Base-by-base conservation (phyloP, 2,797 vertebrate species). In the Eremophila alpestris region DNA sequence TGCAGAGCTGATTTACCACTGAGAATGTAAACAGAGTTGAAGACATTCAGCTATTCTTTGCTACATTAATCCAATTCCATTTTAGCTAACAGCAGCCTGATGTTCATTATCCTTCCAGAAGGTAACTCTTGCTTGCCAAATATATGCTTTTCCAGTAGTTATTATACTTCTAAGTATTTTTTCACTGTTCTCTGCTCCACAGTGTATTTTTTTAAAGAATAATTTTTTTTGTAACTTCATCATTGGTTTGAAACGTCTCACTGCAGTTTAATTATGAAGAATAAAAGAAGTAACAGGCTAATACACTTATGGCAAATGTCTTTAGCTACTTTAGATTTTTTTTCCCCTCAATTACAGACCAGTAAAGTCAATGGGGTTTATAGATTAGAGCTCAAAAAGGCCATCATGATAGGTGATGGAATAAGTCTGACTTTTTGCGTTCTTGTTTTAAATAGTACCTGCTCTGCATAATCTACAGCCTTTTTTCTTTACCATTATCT, bases 41-140 rank as follows among this genome's bases (percentile, higher is more conserved):
- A 90, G 70, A 92, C 14, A 68, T 59, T 68, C 58, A 58, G 81
- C 45, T 74, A 46, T 67, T 49, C 20, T 89, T 74, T 79, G 41
- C 43, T 83, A 76, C 48, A 56, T 65, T 83, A 91, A 92, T 91
- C 46, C 67, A 90, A 90, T 76, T 92, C 77, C 41, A 69, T 81
- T 93, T 83, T 83, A 88, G 40, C 79, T 76, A 83, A 93, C 40
- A 87, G 65, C 40, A 91, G 65, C 22, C 73, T 91, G 49, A 55
- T 73, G 73, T 56, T 87, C 74, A 63, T 95, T 94, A 86, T 69
- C 55, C 22, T 83, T 55, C 63, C 51, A 83, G 74, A 94, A 91
- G 38, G 56, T 27, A 92, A 56, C 18, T 7, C 14, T 83, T 88
- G 19, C 62, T 92, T 90, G 55, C 65, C 84, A 91, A 92, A 92